Base-by-base conservation (phyloP, 2,797 vertebrate genomes). In the Anguilla anguilla region DNA sequence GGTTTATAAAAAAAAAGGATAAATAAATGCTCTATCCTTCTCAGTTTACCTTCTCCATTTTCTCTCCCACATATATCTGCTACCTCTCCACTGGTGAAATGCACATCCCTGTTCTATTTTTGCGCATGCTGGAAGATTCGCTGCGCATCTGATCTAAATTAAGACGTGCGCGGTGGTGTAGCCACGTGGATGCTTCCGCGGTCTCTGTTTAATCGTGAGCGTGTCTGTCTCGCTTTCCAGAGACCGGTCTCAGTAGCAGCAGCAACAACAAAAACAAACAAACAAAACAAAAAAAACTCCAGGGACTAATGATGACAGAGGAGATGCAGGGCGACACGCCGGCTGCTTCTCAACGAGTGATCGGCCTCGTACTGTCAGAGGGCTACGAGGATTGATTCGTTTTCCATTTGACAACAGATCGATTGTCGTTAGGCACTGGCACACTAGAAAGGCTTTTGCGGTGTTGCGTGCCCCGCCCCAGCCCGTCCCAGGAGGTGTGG, bases 141-240 rank as follows among this genome's bases (percentile, higher is more conserved):
- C 82, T 6, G 51, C 28, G 28, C 81, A 28, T 22, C n/a, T n/a
- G 25, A 83, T 83, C 82, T 84, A 31, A 84, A 84, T 84, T 35
- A 57, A 57, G 82, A n/a, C 53, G 25, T 31, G 10, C 13, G 6
- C 35, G 35, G 6, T 15, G 35, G 74, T 28, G n/a, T 43, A 82
- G 82, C 49, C 53, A 22, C 15, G 28, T 55, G 53, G 79, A 82
- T 25, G 79, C 13, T 51, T 6, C 74, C 46, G 10, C 79, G 25
- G 13, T 51, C 22, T 43, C 79, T n/a, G 79, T 51, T 2, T 51
- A 46, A 11, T 43, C 17, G 43, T 7, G 46, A 9, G 43, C 7
- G 28, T 51, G 43, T 25, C 79, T n/a, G 43, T 51, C 39, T 49
- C 31, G 10, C 31, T 15, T 46, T 81, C 31, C 17, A 82, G 19